A percentile compares a stretch with the other conserved stretches of the same genome.
Evolutionary conservation across 2,797 vertebrate species (phyloP).

Genomic region (Hemibagrus guttatus): DNA sequence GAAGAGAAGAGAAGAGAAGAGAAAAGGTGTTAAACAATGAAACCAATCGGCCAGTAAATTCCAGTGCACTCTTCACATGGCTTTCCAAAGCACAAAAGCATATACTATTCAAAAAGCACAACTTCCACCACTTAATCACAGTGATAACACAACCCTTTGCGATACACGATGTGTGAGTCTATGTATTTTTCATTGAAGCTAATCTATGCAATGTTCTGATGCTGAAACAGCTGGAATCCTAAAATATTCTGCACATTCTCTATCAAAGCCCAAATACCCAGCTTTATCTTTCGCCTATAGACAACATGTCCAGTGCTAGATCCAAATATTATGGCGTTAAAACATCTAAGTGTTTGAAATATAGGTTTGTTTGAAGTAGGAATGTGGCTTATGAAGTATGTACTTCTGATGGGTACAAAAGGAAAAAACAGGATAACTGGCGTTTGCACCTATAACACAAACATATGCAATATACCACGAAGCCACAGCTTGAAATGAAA

Average conservation of each 20-base stretch:
- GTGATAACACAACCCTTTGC: neutral
- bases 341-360: too few species aligned
- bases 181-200: constrained; percentile 19
- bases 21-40: constrained; percentile 1
- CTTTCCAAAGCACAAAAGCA: constrained; percentile 50
- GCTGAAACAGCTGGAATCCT: constrained; percentile 23
- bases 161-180: neutral
- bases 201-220: constrained; percentile 15
- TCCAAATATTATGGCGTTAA: neutral
- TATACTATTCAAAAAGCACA: constrained; percentile 42
- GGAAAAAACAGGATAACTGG: neutral
- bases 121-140: constrained; percentile 43
- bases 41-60: constrained; percentile 6
- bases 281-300: neutral
- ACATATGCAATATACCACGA: neutral
- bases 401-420: neutral
- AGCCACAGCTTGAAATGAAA: constrained; percentile 13
- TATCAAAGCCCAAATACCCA: neutral
- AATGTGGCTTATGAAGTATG: neutral
- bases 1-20: too few species aligned
- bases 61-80: constrained; percentile 41
- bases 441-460: neutral
- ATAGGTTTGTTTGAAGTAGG: neutral
- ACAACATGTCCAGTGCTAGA: neutral
- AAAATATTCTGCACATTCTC: constrained; percentile 32